Evolutionary conservation across 2,888 invertebrate species (phyloP).

Genomic region (Stramonita haemastoma): DNA sequence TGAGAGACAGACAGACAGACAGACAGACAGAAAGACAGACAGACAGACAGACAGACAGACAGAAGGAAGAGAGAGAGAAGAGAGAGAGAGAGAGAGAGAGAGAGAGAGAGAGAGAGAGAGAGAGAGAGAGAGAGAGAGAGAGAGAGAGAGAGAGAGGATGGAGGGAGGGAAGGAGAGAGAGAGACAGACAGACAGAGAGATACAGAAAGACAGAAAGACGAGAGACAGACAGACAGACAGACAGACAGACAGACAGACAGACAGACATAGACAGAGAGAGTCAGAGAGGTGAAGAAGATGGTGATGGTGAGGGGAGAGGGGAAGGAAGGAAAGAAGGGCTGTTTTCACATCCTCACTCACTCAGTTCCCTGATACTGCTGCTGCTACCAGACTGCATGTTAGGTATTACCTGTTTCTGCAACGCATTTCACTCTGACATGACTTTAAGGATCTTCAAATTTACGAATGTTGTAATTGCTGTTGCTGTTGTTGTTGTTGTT

Average conservation of each 20-base stretch:
- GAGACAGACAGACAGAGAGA: not conserved
- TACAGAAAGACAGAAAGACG: not conserved
- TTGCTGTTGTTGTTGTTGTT: no score
- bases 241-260: not conserved
- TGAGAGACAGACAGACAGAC: not conserved
- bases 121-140: slow-evolving; percentile 9
- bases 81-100: slow-evolving; percentile 18
- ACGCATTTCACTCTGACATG: no score
- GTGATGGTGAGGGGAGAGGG: not conserved
- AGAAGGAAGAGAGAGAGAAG: not conserved
- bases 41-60: not conserved
- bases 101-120: slow-evolving; percentile 21
- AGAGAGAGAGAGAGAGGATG: not conserved
- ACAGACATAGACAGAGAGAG: not conserved
- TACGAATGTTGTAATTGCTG: no score
- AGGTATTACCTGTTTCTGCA: no score
- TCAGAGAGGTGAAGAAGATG: not conserved
- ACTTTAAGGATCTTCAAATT: no score
- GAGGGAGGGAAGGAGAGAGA: not conserved
- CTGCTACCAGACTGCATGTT: no score
- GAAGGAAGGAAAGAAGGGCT: not conserved
- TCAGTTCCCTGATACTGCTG: no score
- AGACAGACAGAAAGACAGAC: not conserved
- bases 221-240: not conserved
- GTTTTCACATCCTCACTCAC: no score